These are phyloP conservation scores for human (Homo sapiens) DNA, from an alignment of 2,113 vertebrate species.

Conservation along the genomic window DNA sequence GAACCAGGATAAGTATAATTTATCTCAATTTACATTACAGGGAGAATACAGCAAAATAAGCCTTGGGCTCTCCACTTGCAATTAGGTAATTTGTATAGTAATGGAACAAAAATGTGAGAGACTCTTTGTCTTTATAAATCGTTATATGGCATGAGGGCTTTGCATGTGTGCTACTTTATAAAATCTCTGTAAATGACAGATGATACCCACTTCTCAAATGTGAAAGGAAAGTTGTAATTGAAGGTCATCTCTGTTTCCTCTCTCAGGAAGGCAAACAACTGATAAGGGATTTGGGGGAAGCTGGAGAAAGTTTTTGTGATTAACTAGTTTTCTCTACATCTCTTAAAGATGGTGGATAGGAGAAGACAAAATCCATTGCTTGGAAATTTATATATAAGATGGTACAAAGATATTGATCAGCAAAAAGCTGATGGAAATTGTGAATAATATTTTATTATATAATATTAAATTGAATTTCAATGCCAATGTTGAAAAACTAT, in stretches of 20 bases:
- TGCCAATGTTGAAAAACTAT: neutral
- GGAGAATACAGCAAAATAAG: neutral
- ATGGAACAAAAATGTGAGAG: neutral
- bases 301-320: neutral
- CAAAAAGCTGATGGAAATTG: neutral
- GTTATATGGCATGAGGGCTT: neutral
- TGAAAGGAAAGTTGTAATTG: neutral
- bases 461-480: neutral
- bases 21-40: neutral
- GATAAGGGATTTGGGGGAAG: neutral
- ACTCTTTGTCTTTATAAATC: neutral
- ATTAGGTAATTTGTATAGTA: neutral
- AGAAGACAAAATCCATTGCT: neutral
- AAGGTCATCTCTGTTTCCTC: neutral
- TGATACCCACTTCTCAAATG: neutral
- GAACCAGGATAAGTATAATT: neutral
- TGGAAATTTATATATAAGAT: neutral
- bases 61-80: neutral
- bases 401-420: neutral
- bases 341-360: neutral
- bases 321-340: neutral
- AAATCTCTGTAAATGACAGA: neutral
- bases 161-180: neutral
- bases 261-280: neutral
- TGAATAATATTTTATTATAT: neutral